Percentiles rank a stretch among this genome's conserved stretches.
Evolutionary conservation across 1,140 invertebrate genomes (phyloP).

Genomic region (Cydia splendana): DNA sequence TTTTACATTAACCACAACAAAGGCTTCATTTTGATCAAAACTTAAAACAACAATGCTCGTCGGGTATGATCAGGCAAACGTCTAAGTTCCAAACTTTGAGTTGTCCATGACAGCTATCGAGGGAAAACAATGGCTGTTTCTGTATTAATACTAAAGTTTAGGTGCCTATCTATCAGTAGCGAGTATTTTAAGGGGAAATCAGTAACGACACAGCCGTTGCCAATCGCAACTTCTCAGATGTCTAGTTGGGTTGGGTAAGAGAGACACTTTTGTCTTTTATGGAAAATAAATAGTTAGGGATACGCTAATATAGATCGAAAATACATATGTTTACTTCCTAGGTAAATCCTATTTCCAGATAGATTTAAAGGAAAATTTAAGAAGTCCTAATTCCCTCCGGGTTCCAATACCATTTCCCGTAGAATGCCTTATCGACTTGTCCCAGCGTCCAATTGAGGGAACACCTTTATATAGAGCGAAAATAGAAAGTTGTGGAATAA

Average conservation of each 20-base stretch:
- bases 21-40: slow-evolving; percentile 19
- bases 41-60: slow-evolving; percentile 24
- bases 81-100: not conserved
- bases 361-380: too few species aligned
- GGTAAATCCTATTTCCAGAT: too few species aligned
- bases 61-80: slow-evolving; percentile 14
- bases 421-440: too few species aligned
- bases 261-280: too few species aligned
- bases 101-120: not conserved
- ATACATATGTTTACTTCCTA: too few species aligned
- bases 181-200: not conserved
- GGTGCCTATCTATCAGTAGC: not conserved
- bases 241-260: too few species aligned
- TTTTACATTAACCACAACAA: not conserved
- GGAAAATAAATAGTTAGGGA: too few species aligned
- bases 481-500: slow-evolving; percentile 10
- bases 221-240: too few species aligned
- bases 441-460: too few species aligned
- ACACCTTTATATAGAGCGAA: not conserved
- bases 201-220: not conserved
- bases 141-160: slow-evolving; percentile 7
- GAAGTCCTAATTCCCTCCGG: too few species aligned
- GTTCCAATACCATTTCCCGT: too few species aligned
- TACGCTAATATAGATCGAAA: too few species aligned
- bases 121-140: slow-evolving; percentile 21